Evolutionary conservation across 2,888 invertebrate species (phyloP), one percentile per base, ranked within the genome.

Genomic region (Dioctria linearis): DNA sequence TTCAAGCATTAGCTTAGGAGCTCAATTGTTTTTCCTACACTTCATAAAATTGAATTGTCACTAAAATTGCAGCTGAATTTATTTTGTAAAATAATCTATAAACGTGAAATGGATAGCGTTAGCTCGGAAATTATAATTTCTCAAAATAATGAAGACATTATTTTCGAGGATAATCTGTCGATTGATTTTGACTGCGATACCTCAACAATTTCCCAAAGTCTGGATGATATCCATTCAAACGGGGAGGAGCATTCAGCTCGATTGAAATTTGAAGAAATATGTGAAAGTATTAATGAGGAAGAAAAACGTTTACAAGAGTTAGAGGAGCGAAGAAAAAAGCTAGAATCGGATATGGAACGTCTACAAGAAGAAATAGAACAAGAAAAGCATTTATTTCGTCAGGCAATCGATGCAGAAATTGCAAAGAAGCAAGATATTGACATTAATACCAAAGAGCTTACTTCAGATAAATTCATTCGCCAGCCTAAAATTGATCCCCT

Each of bases 311-410:
- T 83, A 43, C 9, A 67, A 49, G 49, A 73, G 4, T 43, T 83
- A 3, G 83, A 83, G 69, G 65, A 78, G 5, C 63, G 80, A 11
- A 59, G 80, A 6, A 37, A 76, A 71, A 67, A 75, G 49, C 37
- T 83, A 8, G 80, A 83, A 80, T 13, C 49, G 54, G 81, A 82
- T n/a, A 81, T 83, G 78, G 75, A 80, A 57, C 61, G 69, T 8
- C 67, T 83, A 25, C 80, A 81, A 67, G 13, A 76, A 25, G 82
- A 83, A 63, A 80, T 83, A 13, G 80, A 82, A 78, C 6, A 57
- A 11, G 83, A 83, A 67, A 83, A 83, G 51, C 43, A 46, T 5
- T 39, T 57, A 8, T 82, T 81, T 39, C 65, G 80, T 3, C 51
- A 80, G 63, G 79, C 80, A 46, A 71, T 82, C 8, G 82, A 81